Base-by-base conservation (phyloP, 1,140 invertebrate genomes). In the Drosophila lacteicornis region DNA sequence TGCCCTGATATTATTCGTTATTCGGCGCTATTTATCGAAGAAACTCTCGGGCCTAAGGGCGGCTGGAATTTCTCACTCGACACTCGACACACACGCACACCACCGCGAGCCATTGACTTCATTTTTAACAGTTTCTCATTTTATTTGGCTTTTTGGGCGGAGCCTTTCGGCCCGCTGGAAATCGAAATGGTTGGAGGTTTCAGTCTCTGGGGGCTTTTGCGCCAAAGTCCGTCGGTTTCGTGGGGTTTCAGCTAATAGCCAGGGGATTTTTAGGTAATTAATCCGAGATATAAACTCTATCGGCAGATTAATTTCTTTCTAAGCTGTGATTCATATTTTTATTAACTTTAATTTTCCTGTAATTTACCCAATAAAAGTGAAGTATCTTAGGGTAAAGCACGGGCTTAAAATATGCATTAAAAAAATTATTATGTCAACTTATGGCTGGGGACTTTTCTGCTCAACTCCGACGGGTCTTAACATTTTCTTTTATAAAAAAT, bases 1-100 rank as follows among this genome's bases (percentile, higher is more conserved):
- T 85, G 85, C 85, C 81, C 85, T 82, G 85, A 74, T 90, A 90
- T 90, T 90, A 90, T 90, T 90, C 85, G 85, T 90, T 90, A 84
- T 90, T 90, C 71, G 75, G 68, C 79, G 33, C 33, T 85, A 81
- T 87, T 87, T 84, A 79, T 87, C 70, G 71, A 74, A 77, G 63
- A 67, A 53, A 58, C 53, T 38, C 61, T 49, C 43, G 46, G 25
- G 53, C 45, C 63, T 66, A 84, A 84, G 82, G 82, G 78, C 77
- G 62, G 47, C 67, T 68, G 46, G 42, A 68, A 59, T 71, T 65
- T 75, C 63, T 70, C 66, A 51, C 81, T 56, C 80, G 50, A 47
- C 66, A 51, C 81, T 56, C 80, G 50, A 47, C 19, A 61, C 51
- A 47, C 55, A 65, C 36, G 4, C 53, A 53, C 42, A 43, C 42